phyloP scores from a whole-genome alignment of 1,140 invertebrate species.

The Heliconius eleuchia region DNA sequence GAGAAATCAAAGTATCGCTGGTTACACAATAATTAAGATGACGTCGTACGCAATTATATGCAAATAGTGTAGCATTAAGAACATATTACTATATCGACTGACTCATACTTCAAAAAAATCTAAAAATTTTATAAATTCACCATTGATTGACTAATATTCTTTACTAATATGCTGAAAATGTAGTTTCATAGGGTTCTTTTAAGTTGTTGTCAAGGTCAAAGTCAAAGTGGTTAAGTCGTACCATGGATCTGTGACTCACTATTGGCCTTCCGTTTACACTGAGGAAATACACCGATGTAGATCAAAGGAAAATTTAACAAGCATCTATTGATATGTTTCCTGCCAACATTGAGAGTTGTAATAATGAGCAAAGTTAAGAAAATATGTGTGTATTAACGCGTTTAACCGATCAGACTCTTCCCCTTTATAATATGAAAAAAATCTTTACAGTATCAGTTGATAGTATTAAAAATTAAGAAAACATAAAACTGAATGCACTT shows the following conservation, averaged over 20 bases:
- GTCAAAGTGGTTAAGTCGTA: background rate
- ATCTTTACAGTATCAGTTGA: too few relatives aligned
- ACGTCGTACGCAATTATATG: constrained; percentile 18
- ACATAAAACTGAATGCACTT: background rate
- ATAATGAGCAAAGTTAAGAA: too few relatives aligned
- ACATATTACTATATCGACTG: background rate
- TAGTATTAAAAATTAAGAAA: too few relatives aligned
- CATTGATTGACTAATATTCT: too few relatives aligned
- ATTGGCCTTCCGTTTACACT: constrained; percentile 1
- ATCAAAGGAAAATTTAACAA: constrained; percentile 5
- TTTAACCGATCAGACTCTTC: too few relatives aligned
- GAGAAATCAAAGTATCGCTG: background rate
- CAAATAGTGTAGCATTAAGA: constrained; percentile 13
- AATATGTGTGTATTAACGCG: too few relatives aligned
- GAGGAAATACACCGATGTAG: constrained; percentile 21
- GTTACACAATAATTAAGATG: background rate
- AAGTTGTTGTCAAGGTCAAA: too few relatives aligned
- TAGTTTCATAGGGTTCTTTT: too few relatives aligned
- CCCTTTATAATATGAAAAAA: too few relatives aligned
- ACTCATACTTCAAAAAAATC: background rate
- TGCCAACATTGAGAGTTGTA: too few relatives aligned
- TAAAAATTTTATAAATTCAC: too few relatives aligned
- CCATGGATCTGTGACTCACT: constrained; percentile 6
- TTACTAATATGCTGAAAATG: too few relatives aligned
- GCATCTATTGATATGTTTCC: background rate